Conservation (phyloP, 2,113 vertebrate species). For the Calyptommatus sinebrachiatus region DNA sequence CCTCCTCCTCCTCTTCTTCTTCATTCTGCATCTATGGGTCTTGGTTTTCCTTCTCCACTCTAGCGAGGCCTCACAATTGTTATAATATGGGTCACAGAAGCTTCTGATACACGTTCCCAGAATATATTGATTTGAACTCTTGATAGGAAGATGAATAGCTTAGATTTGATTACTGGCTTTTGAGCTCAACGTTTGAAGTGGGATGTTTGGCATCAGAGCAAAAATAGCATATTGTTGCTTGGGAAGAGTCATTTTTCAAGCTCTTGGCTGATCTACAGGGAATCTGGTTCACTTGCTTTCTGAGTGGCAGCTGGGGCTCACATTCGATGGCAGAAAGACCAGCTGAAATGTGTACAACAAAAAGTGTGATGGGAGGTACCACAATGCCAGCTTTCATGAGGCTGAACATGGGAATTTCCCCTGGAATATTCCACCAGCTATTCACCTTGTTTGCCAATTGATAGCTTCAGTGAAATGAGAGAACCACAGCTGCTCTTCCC, state of each 20-base stretch:
- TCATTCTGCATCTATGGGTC: too few species aligned
- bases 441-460: not conserved
- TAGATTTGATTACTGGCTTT: not conserved
- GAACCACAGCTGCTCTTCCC: not conserved
- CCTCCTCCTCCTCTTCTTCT: too few species aligned
- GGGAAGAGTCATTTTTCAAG: constrained; percentile 9
- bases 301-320: constrained; percentile 16
- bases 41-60: too few species aligned
- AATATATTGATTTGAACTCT: constrained; percentile 8
- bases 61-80: too few species aligned
- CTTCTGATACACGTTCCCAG: not conserved
- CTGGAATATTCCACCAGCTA: not conserved
- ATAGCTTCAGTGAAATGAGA: not conserved
- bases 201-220: constrained; percentile 8
- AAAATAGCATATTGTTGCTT: not conserved
- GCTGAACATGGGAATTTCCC: constrained; percentile 4
- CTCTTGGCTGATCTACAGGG: constrained; percentile 21
- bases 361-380: not conserved
- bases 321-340: not conserved
- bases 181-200: not conserved
- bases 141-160: constrained; percentile 6
- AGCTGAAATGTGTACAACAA: not conserved
- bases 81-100: not conserved
- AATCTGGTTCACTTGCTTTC: constrained; percentile 12
- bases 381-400: not conserved